Percentiles rank a stretch among this genome's conserved stretches.
Conservation (phyloP, 2,113 vertebrate species). For the Hypomesus transpacificus region DNA sequence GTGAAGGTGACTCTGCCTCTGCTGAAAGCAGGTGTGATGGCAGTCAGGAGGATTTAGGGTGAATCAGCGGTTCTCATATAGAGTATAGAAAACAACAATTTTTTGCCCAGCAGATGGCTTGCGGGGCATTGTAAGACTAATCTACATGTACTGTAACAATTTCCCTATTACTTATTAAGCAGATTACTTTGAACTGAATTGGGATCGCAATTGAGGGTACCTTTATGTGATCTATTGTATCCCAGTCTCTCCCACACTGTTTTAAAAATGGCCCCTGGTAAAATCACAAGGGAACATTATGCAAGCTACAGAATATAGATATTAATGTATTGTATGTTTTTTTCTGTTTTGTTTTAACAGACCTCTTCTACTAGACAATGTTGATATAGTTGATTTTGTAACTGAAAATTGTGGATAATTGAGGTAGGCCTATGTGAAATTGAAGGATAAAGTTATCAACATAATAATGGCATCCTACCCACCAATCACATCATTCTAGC, state of each 20-base stretch:
- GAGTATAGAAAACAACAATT: background rate
- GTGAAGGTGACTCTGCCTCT: conserved; percentile 53
- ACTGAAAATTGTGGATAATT: conserved; percentile 40
- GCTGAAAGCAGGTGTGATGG: conserved; percentile 24
- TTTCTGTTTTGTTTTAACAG: too few species aligned
- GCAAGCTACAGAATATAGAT: conserved; percentile 43
- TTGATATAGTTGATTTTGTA: conserved; percentile 6
- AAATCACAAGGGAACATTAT: conserved; percentile 40
- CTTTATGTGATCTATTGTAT: conserved; percentile 44
- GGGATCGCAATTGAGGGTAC: conserved; percentile 39
- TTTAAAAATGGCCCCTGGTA: conserved; percentile 37
- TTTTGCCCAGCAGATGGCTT: background rate
- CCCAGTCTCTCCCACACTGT: conserved; percentile 46
- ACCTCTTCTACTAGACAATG: too few species aligned
- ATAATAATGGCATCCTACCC: background rate
- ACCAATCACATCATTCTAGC: too few species aligned
- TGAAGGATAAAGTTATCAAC: background rate
- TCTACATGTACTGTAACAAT: conserved; percentile 14
- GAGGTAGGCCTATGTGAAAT: background rate
- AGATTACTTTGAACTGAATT: background rate
- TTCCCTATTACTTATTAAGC: conserved; percentile 15
- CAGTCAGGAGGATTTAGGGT: conserved; percentile 31
- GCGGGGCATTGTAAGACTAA: background rate
- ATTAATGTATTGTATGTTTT: background rate
- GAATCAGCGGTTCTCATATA: conserved; percentile 18